A percentile compares a stretch with the other conserved stretches of the same genome.
phyloP scores from a whole-genome alignment of 2,113 vertebrate genomes.

The Crypturellus undulatus region DNA sequence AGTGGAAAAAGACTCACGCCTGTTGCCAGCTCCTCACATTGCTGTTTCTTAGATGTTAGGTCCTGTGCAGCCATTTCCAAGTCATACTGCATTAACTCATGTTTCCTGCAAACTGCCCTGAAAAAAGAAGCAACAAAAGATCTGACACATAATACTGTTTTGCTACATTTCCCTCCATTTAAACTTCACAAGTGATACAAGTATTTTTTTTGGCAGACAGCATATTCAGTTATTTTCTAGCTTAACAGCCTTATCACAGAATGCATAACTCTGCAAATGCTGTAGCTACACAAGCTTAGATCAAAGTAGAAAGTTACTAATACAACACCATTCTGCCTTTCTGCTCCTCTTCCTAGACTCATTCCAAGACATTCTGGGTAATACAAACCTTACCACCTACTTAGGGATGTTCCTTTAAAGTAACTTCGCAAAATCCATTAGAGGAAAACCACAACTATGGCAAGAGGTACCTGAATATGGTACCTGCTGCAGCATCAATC shows the following conservation, averaged over 20 bases:
- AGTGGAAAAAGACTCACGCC: slow-evolving; percentile 81
- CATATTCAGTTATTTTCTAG: neutral
- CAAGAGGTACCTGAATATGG: neutral
- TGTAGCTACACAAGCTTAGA: neutral
- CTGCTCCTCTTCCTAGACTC: neutral
- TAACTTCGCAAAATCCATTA: neutral
- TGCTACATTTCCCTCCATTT: neutral
- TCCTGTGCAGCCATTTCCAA: slow-evolving; percentile 90
- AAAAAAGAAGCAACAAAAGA: slow-evolving; percentile 33
- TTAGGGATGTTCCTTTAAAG: neutral
- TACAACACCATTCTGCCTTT: neutral
- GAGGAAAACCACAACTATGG: neutral
- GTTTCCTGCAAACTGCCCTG: slow-evolving; percentile 95
- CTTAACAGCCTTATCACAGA: neutral
- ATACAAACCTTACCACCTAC: neutral
- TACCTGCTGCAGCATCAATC: neutral
- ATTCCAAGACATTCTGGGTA: neutral
- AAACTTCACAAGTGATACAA: neutral
- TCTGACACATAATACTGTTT: neutral
- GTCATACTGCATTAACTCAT: slow-evolving; percentile 94
- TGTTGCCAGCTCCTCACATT: slow-evolving; percentile 92
- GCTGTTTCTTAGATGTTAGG: slow-evolving; percentile 91
- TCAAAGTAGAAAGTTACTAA: neutral
- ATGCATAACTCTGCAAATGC: neutral
- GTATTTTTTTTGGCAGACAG: neutral